Percentiles rank a stretch among this genome's conserved stretches.
phyloP scores from a whole-genome alignment of 2,113 vertebrate genomes.

The Coregonus clupeaformis region DNA sequence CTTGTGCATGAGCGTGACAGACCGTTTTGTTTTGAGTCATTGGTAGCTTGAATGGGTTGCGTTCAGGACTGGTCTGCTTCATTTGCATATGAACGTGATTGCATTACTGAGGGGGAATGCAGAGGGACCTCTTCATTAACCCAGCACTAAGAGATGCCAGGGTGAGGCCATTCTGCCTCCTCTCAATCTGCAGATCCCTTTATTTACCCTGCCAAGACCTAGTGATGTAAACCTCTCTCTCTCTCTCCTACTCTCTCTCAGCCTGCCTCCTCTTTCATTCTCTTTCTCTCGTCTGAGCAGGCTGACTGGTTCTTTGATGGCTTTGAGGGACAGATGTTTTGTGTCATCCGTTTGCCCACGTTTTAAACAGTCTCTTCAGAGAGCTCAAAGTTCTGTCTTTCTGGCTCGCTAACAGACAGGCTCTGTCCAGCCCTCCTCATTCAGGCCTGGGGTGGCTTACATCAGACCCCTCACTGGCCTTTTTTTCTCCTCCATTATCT shows the following conservation, averaged over 20 bases:
- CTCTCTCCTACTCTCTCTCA: constrained; percentile 28
- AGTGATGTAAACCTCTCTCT: constrained; percentile 31
- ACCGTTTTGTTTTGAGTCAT: constrained; percentile 13
- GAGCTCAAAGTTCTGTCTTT: constrained; percentile 25
- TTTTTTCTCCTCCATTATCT: constrained; percentile 8
- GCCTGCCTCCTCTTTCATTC: constrained; percentile 15
- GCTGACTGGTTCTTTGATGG: constrained; percentile 29
- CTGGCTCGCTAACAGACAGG: background rate
- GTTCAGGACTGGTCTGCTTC: constrained; percentile 29
- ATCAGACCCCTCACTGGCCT: background rate
- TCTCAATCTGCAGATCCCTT: constrained; percentile 39
- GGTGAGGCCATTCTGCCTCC: constrained; percentile 30
- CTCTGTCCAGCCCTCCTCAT: background rate
- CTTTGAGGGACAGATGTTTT: constrained; percentile 35
- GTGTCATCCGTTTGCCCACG: constrained; percentile 31
- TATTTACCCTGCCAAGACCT: constrained; percentile 48
- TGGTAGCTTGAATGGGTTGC: constrained; percentile 14
- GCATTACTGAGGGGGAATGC: constrained; percentile 43
- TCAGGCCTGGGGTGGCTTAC: background rate
- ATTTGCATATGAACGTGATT: constrained; percentile 64
- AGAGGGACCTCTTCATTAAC: constrained; percentile 40
- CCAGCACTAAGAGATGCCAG: constrained; percentile 29
- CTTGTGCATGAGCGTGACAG: background rate
- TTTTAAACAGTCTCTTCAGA: background rate
- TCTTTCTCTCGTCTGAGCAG: constrained; percentile 21